Evolutionary conservation across 2,113 vertebrate genomes (phyloP).

Genomic region (Nothoprocta perdicaria): DNA sequence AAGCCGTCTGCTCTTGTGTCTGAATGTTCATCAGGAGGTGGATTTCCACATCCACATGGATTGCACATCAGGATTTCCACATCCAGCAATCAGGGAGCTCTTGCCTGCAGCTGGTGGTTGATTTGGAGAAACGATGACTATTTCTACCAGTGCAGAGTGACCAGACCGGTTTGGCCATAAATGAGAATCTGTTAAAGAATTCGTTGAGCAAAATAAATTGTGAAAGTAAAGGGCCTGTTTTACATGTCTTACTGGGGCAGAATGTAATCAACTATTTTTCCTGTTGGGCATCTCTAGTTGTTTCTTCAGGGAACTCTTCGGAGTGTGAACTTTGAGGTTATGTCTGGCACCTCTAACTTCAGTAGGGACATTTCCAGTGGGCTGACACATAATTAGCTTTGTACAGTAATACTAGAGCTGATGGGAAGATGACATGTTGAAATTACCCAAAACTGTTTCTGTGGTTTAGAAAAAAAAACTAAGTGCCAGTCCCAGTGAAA

Average conservation of each 20-base stretch:
- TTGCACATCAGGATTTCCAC: neutral
- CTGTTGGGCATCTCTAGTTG: neutral
- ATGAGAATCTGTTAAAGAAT: neutral
- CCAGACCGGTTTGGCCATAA: neutral
- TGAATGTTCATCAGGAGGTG: neutral
- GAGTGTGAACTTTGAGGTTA: neutral
- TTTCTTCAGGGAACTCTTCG: neutral
- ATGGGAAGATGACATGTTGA: neutral
- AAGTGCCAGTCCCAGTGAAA: neutral
- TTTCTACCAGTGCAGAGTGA: neutral
- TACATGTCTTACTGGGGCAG: neutral
- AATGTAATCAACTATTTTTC: neutral
- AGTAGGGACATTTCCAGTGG: neutral
- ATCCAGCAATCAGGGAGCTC: neutral
- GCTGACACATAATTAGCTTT: neutral
- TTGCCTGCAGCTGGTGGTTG: neutral
- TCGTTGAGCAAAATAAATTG: neutral
- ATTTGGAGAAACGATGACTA: neutral
- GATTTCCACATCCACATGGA: no score
- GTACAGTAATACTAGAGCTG: neutral
- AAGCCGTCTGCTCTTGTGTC: neutral
- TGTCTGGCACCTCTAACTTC: neutral
- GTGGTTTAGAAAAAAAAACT: neutral
- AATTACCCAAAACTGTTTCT: neutral
- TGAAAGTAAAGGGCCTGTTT: neutral